phyloP scores from a whole-genome alignment of 2,797 vertebrate genomes.

The Furcifer pardalis region DNA sequence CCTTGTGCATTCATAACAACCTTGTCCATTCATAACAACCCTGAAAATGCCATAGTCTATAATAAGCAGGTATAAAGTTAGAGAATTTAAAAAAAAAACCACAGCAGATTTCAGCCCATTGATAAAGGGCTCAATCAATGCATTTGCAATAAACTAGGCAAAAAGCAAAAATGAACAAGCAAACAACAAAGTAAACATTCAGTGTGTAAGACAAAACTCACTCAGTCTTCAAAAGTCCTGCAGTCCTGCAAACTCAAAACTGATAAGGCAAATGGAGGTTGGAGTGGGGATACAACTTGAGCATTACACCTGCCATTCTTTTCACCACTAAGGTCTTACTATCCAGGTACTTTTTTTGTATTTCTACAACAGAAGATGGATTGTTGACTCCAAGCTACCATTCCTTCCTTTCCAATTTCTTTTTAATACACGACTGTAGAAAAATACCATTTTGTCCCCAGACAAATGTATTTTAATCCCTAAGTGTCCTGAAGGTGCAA shows the following conservation, averaged over 20 bases:
- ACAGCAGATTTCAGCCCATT: not conserved
- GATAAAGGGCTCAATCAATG: not conserved
- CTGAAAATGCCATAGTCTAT: not conserved
- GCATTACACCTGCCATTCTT: not conserved
- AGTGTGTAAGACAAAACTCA: not conserved
- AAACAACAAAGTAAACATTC: not conserved
- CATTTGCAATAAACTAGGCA: not conserved
- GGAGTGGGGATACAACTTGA: not conserved
- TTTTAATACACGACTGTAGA: not conserved
- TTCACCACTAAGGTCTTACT: not conserved
- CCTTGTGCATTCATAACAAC: not conserved
- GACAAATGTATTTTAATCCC: not conserved
- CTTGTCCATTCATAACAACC: slow-evolving; percentile 1
- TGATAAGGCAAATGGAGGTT: not conserved
- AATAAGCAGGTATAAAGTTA: not conserved
- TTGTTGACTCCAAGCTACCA: not conserved
- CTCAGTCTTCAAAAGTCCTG: not conserved
- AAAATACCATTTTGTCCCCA: not conserved
- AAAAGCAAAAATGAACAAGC: not conserved
- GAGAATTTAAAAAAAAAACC: not conserved
- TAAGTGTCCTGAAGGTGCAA: not conserved
- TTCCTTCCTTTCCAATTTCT: not conserved
- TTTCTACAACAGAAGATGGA: not conserved
- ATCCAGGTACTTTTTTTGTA: not conserved
- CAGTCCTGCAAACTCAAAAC: not conserved